These are phyloP conservation scores for Botia almorhae DNA, from an alignment of 2,797 vertebrate species.

Conservation along the genomic window DNA sequence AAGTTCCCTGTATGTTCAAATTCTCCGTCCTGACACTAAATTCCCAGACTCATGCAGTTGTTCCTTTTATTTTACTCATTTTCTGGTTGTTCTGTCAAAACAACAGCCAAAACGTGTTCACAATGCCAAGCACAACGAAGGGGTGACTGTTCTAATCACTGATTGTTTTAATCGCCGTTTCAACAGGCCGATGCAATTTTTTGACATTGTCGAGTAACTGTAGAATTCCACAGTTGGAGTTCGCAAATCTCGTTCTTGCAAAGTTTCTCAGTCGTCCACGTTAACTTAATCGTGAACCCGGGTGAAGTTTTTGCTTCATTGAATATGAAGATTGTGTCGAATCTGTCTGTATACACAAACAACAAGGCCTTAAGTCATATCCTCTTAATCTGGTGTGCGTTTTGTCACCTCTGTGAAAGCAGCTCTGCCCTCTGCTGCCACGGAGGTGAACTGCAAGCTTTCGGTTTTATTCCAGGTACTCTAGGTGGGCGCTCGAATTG, in stretches of 20 bases:
- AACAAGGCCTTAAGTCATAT: slow-evolving; percentile 55
- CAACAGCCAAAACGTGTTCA: slow-evolving; percentile 37
- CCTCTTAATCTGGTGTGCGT: slow-evolving; percentile 27
- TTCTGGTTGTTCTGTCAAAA: slow-evolving; percentile 32
- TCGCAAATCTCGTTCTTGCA: slow-evolving; percentile 14
- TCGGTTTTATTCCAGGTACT: slow-evolving; percentile 44
- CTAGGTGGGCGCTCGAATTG: slow-evolving; percentile 23
- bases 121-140: slow-evolving; percentile 64
- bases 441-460: slow-evolving; percentile 35
- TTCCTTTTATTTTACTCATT: slow-evolving; percentile 23
- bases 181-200: slow-evolving; percentile 37
- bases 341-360: slow-evolving; percentile 48
- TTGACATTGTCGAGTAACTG: not conserved
- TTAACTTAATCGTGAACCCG: slow-evolving; percentile 16
- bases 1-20: slow-evolving; percentile 49
- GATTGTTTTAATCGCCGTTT: not conserved
- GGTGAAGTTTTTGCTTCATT: slow-evolving; percentile 37
- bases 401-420: slow-evolving; percentile 39
- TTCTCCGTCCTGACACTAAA: slow-evolving; percentile 47
- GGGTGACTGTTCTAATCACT: slow-evolving; percentile 16
- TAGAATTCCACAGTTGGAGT: not conserved
- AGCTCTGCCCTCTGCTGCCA: slow-evolving; percentile 17
- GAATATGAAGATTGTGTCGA: slow-evolving; percentile 44
- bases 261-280: slow-evolving; percentile 30
- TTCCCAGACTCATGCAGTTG: slow-evolving; percentile 26